A percentile compares a stretch with the other conserved stretches of the same genome.
Conservation (phyloP, 1,140 invertebrate species). For the Diachasma alloeum region DNA sequence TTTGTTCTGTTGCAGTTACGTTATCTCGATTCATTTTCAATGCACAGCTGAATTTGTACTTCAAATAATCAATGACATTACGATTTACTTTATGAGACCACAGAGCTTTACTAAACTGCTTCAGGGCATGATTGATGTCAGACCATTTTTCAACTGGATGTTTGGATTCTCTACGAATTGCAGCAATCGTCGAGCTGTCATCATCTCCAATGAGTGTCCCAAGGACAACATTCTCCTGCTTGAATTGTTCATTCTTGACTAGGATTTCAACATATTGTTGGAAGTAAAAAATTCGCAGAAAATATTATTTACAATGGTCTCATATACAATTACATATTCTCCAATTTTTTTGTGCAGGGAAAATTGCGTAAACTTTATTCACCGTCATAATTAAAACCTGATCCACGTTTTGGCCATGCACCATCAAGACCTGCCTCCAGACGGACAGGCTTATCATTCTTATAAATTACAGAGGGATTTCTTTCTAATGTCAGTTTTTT, state of each 20-base stretch:
- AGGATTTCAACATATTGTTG: neutral
- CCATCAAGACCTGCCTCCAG: neutral
- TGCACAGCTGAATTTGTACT: constrained; percentile 21
- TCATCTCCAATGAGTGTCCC: constrained; percentile 31
- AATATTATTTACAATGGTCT: neutral
- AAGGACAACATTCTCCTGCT: constrained; percentile 20
- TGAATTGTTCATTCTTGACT: constrained; percentile 23
- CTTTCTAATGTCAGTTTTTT: neutral
- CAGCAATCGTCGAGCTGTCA: constrained; percentile 30
- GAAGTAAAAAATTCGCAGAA: neutral
- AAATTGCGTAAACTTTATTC: neutral
- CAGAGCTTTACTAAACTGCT: constrained; percentile 22
- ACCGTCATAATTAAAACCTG: neutral
- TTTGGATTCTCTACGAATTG: constrained; percentile 13
- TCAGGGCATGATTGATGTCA: constrained; percentile 27
- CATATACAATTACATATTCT: neutral
- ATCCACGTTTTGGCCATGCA: neutral
- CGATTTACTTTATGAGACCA: constrained; percentile 21
- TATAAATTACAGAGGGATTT: too few species aligned
- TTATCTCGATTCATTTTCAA: constrained; percentile 25
- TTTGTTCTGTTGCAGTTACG: neutral
- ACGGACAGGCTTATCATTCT: neutral
- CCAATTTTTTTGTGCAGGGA: neutral
- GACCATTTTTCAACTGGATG: constrained; percentile 29
- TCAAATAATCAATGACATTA: constrained; percentile 24